These are phyloP conservation scores for Bedellia somnulentella DNA, from an alignment of 2,888 invertebrate species.

Conservation along the genomic window DNA sequence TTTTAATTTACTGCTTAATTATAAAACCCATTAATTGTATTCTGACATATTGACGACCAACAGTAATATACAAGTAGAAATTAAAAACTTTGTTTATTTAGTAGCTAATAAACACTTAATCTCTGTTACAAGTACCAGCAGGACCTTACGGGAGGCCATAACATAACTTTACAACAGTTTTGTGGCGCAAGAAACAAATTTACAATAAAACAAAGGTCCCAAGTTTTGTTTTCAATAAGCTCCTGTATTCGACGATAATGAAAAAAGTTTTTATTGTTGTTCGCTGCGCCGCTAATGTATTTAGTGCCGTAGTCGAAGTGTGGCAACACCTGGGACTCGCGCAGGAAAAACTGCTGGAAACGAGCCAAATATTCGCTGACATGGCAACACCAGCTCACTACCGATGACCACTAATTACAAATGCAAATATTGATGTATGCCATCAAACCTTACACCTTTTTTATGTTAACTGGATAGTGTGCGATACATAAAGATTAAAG, in stretches of 20 bases:
- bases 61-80: no score
- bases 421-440: background rate
- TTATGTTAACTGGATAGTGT: no score
- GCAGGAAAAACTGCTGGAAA: background rate
- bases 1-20: no score
- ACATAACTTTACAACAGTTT: constrained; percentile 3
- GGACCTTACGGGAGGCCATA: no score
- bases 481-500: no score
- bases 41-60: no score
- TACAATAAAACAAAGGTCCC: constrained; percentile 31
- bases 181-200: constrained; percentile 18
- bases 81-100: no score
- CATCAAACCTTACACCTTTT: no score
- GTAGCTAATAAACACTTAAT: no score
- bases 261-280: constrained; percentile 50
- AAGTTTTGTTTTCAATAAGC: constrained; percentile 53
- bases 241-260: constrained; percentile 35
- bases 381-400: background rate
- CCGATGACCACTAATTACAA: constrained; percentile 2
- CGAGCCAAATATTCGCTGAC: background rate
- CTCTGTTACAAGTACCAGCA: no score
- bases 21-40: no score
- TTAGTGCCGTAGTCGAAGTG: constrained; percentile 5
- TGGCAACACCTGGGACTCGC: background rate
- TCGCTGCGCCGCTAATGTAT: constrained; percentile 2